These are phyloP conservation scores for Panulirus ornatus DNA, from an alignment of 1,140 invertebrate genomes.

Conservation along the genomic window DNA sequence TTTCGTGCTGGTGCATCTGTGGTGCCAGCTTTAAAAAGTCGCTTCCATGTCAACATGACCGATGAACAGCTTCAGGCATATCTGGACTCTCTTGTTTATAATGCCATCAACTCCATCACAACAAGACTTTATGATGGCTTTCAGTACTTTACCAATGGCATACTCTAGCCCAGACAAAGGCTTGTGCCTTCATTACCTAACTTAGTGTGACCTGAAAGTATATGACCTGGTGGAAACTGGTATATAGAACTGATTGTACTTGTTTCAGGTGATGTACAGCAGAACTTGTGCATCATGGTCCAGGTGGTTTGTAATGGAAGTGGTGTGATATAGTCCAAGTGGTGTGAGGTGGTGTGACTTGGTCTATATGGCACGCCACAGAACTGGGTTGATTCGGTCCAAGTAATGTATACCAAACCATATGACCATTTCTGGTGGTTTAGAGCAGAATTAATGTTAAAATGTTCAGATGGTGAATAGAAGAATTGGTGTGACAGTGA, in stretches of 20 bases:
- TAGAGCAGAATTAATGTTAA: too few relatives aligned
- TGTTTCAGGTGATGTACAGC: not conserved
- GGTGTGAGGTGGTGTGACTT: not conserved
- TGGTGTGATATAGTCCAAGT: not conserved
- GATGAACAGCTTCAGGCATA: slow-evolving; percentile 96
- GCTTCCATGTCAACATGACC: slow-evolving; percentile 96
- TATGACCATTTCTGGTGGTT: too few relatives aligned
- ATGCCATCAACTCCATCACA: slow-evolving; percentile 96
- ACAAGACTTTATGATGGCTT: slow-evolving; percentile 99
- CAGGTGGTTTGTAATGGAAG: not conserved
- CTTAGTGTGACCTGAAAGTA: not conserved
- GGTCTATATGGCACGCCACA: not conserved
- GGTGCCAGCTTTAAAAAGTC: slow-evolving; percentile 90
- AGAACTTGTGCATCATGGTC: not conserved
- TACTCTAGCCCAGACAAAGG: slow-evolving; percentile 81
- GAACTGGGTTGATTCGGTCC: not conserved
- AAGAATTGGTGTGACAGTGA: not conserved
- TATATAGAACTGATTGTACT: not conserved
- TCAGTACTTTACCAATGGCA: slow-evolving; percentile 99
- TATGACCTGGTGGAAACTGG: not conserved
- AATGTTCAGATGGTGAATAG: too few relatives aligned
- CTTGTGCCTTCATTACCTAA: not conserved
- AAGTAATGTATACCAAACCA: too few relatives aligned
- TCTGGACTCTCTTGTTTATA: slow-evolving; percentile 95
- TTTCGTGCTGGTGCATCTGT: slow-evolving; percentile 94